These are phyloP conservation scores for Bubalus kerabau DNA, from an alignment of 2,113 vertebrate genomes.

Conservation along the genomic window DNA sequence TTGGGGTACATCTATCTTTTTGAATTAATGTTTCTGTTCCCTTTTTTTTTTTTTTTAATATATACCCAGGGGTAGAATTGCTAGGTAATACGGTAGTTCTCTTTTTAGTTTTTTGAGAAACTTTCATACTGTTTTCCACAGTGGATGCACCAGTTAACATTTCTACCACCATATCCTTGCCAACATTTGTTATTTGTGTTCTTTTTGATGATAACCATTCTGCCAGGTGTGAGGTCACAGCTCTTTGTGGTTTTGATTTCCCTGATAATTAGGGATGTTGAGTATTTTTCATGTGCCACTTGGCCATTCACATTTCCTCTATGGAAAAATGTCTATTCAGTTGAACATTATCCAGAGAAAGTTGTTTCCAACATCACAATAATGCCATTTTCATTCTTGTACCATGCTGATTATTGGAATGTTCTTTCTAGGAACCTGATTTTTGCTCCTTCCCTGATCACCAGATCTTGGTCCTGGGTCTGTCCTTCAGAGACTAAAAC, in stretches of 20 bases:
- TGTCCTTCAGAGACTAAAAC: neutral
- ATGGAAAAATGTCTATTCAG: neutral
- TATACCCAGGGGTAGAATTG: neutral
- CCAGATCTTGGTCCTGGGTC: neutral
- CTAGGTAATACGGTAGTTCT: neutral
- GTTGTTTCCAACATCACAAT: neutral
- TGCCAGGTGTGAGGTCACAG: neutral
- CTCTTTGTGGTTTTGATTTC: neutral
- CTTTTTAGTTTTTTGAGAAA: neutral
- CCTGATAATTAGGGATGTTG: neutral
- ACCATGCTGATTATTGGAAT: neutral
- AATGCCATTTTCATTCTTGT: neutral
- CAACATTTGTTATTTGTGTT: neutral
- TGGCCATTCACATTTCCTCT: neutral
- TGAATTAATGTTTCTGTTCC: neutral
- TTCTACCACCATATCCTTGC: neutral
- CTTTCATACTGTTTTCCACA: neutral
- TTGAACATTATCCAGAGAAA: neutral
- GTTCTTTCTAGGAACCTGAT: neutral
- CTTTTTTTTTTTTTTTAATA: fast-evolving
- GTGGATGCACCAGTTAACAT: neutral
- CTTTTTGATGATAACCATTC: neutral
- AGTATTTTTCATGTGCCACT: neutral
- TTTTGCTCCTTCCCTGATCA: neutral
- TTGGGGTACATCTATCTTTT: neutral